Evolutionary conservation across 30 jellyfish, hydroid and myxozoan genomes (phyloP), one percentile per base, ranked within the genome.

Genomic region (Turritopsis dohrnii): DNA sequence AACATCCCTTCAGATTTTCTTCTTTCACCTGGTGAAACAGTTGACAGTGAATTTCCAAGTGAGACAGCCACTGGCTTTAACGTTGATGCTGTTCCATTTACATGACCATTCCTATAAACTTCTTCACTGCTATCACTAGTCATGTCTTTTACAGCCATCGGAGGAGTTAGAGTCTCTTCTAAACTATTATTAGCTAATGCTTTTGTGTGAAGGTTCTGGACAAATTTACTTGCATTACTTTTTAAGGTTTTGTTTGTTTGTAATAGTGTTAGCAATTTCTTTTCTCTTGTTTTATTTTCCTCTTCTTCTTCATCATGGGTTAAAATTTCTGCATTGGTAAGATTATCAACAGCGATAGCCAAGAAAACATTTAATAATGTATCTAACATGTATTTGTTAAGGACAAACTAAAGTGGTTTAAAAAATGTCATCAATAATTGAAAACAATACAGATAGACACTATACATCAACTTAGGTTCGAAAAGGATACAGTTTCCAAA

Each of bases 261-360:
- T 23, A 79, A 54, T 71, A 83, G 27, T 53, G 83, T 86, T 19
- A 89, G 52, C 87, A 92, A 86, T 31, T 90, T 89, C 1, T 81
- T 79, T 17, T 89, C 90, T 20, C 81, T 27, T 52, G 66, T 60
- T 53, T 75, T 53, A 29, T 71, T 81, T 52, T 88, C 90, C 60
- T 84, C 96, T 16, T 76, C 90, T 83, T 93, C 98, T 85, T 93
- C 98, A 72, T 93, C 98, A 81, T 93, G 98, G 30, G 98, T 88
- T 41, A 93, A 86, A 30, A 93, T 93, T 71, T 93, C 96, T 16
- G 98, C 98, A 66, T 93, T 93, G 13, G 98, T 93, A 21, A 93
- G 93, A 83, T 93, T 93, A 74, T 93, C 98, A 52, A 93, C 98
- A 80, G 98, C 98, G 79, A 93, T 93, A 75, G 98, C 98, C 85